Base-by-base conservation (phyloP, 2,888 invertebrate species). In the Drosophila kuntzei region DNA sequence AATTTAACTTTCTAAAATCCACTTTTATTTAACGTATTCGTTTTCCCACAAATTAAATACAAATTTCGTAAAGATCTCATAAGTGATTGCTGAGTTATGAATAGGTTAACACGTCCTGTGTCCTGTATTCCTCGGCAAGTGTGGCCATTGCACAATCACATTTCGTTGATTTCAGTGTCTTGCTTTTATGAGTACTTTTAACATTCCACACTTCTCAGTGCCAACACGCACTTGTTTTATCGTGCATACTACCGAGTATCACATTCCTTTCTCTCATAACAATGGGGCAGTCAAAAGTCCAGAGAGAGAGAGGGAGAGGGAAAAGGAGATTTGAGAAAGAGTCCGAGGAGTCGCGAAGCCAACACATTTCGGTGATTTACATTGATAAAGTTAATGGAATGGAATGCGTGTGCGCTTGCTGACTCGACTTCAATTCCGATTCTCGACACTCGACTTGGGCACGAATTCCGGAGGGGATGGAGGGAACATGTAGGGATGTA, bases 341-440 rank as follows among this genome's bases (percentile, higher is more conserved):
- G 29, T 36, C 20, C 70, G 62, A 65, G 20, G 34, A 41, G 37
- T 39, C 53, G 44, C 27, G 60, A 18, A 46, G 62, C 71, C 76
- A 57, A 57, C 74, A 87, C 87, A 83, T 83, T 83, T 87, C 67
- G 87, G 83, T 84, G 87, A 87, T 84, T 84, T 84, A 84, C 83
- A 84, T 84, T 87, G 83, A 84, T 87, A 84, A 84, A 84, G 83
- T 84, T 84, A 84, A 87, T 84, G 83, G 83, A 84, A 87, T 81
- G 83, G 83, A 84, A 84, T 84, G 83, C 83, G 83, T 84, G 83
- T 75, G 84, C 62, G 59, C 73, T 71, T 76, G 83, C 84, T 86
- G 81, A 83, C 76, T 79, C 65, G 65, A 65, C 83, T 73, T 61
- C 82, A 61, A 70, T 70, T 78, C 65, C 70, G 63, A 64, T 61